Base-by-base conservation (phyloP, 1,140 invertebrate genomes). In the Bactericera cockerelli region DNA sequence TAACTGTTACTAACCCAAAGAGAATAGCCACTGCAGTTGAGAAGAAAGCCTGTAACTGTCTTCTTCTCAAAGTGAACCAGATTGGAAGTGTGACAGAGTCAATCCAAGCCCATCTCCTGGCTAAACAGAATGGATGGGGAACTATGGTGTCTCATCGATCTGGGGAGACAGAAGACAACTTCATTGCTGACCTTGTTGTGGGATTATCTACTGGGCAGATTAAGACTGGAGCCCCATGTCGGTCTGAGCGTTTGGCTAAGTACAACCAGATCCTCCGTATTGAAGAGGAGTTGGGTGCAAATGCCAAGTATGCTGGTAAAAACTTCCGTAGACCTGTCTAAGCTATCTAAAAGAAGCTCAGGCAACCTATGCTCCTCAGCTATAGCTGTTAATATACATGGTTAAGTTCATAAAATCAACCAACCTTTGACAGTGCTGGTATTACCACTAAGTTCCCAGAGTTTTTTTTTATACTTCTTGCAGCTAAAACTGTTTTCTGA, bases 231-330 rank as follows among this genome's bases (percentile, higher is more conserved):
- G 96, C 96, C 59, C 95, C 96, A 2, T 99, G 95, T 75, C 86
- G 96, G 66, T 98, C 95, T 11, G 96, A 99, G 74, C 83, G 96
- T 74, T 78, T 97, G 64, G 91, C 94, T 53, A 99, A 99, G 70
- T 99, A 99, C 77, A 99, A 99, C 73, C 96, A 98, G 72, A 89
- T 99, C 60, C 79, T 99, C 49, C 86, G 95, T 66, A 99, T 99
- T 70, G 96, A 99, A 73, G 95, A 99, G 70, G 94, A 99, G 71
- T 78, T 99, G 42, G 96, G 94, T 19, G 72, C 78, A 16, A 77
- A 74, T 57, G 96, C 94, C 60, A 92, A 91, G 69, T 99, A 81
- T 70, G 95, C 95, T 62, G 96, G 95, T 65, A 88, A 93, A 69
- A 87, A 84, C 67, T 99, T 98, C 86, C 85, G 93, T 67, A 86